Conservation (phyloP, 2,888 invertebrate genomes). For the Melinopterus prodromus region DNA sequence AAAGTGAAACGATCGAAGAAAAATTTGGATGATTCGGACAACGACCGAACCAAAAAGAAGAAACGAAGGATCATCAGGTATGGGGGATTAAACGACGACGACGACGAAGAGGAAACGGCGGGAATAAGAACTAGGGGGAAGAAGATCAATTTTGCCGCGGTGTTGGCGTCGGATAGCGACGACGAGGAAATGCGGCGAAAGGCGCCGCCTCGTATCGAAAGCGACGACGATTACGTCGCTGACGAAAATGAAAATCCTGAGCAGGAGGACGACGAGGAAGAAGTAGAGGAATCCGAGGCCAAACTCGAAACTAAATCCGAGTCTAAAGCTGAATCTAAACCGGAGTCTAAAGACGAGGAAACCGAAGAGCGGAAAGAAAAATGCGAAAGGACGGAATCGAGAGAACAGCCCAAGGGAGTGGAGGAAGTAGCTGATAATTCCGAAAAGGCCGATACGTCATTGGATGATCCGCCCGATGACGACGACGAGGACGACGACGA, state of each 20-base stretch:
- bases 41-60: conserved; percentile 49
- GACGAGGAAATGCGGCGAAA: conserved; percentile 63
- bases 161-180: conserved; percentile 72
- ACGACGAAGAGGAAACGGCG: conserved; percentile 63
- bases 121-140: conserved; percentile 75
- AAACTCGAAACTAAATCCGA: conserved; percentile 44
- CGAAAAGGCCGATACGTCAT: conserved; percentile 47
- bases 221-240: conserved; percentile 64
- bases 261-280: conserved; percentile 46
- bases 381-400: conserved; percentile 57
- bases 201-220: conserved; percentile 58
- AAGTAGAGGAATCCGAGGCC: conserved; percentile 39
- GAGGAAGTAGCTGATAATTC: conserved; percentile 43
- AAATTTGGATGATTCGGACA: conserved; percentile 58
- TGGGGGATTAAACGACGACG: conserved; percentile 66
- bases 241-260: conserved; percentile 63
- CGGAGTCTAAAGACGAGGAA: conserved; percentile 36
- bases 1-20: conserved; percentile 62
- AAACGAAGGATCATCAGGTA: conserved; percentile 61
- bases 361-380: conserved; percentile 22
- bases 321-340: conserved; percentile 51
- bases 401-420: conserved; percentile 55
- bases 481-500: conserved; percentile 47
- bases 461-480: conserved; percentile 41
- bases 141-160: conserved; percentile 81